phyloP scores from a whole-genome alignment of 2,888 invertebrate genomes.

The Tetragonisca angustula region DNA sequence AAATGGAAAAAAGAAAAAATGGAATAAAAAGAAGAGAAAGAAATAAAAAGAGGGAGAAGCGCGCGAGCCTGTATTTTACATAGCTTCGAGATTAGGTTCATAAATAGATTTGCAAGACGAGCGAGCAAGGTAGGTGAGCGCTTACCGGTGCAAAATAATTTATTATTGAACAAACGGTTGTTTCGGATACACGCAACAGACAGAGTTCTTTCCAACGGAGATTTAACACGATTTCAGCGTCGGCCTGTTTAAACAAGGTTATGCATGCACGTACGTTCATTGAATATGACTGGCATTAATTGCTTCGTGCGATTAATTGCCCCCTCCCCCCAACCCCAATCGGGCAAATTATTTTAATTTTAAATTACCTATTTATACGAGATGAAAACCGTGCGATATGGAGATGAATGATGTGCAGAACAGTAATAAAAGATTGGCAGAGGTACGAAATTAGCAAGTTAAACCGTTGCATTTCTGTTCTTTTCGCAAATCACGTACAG shows the following conservation, averaged over 20 bases:
- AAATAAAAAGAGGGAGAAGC: not conserved
- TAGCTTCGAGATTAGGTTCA: constrained; percentile 12
- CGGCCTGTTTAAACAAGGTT: not conserved
- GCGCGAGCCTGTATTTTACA: not conserved
- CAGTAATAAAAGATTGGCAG: too few relatives aligned
- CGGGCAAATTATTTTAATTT: too few relatives aligned
- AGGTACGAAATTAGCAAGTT: too few relatives aligned
- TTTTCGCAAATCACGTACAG: not conserved
- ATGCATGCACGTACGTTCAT: constrained; percentile 8
- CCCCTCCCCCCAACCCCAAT: too few relatives aligned
- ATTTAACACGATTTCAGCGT: not conserved
- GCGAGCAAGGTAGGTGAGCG: not conserved
- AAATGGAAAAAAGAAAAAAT: not conserved
- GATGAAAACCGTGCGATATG: too few relatives aligned
- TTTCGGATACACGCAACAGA: not conserved
- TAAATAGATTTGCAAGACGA: constrained; percentile 17
- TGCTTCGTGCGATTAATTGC: not conserved
- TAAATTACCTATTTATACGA: too few relatives aligned
- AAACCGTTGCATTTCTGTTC: not conserved
- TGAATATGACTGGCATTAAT: constrained; percentile 5
- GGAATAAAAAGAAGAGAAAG: not conserved
- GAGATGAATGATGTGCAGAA: too few relatives aligned
- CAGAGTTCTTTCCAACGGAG: not conserved
- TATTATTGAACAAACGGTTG: constrained; percentile 25
- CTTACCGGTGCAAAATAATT: constrained; percentile 30